Conservation (phyloP, 2,113 vertebrate species). For the Orthonyx spaldingii region DNA sequence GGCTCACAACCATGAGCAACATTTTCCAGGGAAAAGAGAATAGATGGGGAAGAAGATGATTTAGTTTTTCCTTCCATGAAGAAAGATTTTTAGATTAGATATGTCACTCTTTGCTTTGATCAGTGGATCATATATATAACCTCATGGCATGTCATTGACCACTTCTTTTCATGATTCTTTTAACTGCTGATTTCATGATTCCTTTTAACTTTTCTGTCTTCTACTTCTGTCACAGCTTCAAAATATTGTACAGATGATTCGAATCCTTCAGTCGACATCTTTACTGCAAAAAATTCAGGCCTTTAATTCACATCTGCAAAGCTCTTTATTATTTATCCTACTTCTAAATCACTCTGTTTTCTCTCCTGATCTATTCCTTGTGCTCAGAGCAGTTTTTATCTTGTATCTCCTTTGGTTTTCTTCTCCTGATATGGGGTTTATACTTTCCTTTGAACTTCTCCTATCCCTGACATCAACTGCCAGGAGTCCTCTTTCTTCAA, state of each 20-base stretch:
- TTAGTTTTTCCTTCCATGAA: not conserved
- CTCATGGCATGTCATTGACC: not conserved
- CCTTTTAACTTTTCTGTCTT: not conserved
- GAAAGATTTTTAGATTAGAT: not conserved
- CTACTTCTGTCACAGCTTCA: not conserved
- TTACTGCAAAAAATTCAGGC: not conserved
- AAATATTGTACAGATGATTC: not conserved
- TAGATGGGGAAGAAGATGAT: not conserved
- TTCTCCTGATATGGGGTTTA: not conserved
- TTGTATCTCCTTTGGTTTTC: slow-evolving; percentile 14
- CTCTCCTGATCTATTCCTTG: not conserved
- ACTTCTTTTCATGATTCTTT: not conserved
- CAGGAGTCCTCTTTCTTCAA: not conserved
- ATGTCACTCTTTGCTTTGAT: not conserved
- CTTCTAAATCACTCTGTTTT: not conserved
- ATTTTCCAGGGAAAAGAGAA: not conserved
- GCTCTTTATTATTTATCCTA: slow-evolving; percentile 11
- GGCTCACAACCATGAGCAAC: not conserved
- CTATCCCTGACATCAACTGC: not conserved
- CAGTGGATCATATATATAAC: not conserved
- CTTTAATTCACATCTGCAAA: slow-evolving; percentile 5
- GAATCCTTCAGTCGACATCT: not conserved
- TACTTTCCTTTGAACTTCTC: slow-evolving; percentile 15
- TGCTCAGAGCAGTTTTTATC: slow-evolving; percentile 25
- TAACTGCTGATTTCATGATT: not conserved